A percentile compares a stretch with the other conserved stretches of the same genome.
These are phyloP conservation scores for Trogon surrucura DNA, from an alignment of 2,113 vertebrate species.

Conservation along the genomic window DNA sequence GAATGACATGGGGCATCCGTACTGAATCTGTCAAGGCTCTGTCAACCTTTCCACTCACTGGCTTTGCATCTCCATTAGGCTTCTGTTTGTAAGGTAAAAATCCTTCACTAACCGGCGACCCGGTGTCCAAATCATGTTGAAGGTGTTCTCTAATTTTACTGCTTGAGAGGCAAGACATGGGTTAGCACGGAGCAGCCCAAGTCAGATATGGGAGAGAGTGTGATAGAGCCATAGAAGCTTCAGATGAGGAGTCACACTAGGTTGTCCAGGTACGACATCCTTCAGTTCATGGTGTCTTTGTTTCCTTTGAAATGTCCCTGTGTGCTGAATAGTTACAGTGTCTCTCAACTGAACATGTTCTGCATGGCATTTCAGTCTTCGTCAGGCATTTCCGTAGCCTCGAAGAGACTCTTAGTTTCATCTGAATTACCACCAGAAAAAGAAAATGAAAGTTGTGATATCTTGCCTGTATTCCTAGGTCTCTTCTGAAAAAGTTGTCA, in stretches of 20 bases:
- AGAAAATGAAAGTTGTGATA: constrained; percentile 28
- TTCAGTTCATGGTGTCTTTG: not conserved
- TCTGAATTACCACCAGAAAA: constrained; percentile 11
- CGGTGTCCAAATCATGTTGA: not conserved
- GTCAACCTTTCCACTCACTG: not conserved
- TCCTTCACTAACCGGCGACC: not conserved
- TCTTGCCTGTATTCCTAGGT: not conserved
- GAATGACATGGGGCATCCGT: not conserved
- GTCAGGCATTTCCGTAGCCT: not conserved
- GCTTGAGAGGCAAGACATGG: not conserved
- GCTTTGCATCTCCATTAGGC: not conserved
- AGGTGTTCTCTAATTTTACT: not conserved
- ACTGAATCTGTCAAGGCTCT: not conserved
- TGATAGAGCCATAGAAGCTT: not conserved
- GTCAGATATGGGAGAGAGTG: not conserved
- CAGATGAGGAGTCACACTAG: not conserved
- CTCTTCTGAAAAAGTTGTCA: constrained; percentile 23
- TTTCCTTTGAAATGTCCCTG: not conserved
- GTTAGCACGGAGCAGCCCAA: not conserved
- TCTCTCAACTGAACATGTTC: not conserved
- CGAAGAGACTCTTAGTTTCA: not conserved
- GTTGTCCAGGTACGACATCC: not conserved
- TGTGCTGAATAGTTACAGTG: not conserved
- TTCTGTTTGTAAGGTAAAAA: not conserved
- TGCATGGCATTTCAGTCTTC: not conserved